Percentiles rank a stretch among this genome's conserved stretches.
These are phyloP conservation scores for Anhinga anhinga DNA, from an alignment of 2,113 vertebrate species.

Conservation along the genomic window DNA sequence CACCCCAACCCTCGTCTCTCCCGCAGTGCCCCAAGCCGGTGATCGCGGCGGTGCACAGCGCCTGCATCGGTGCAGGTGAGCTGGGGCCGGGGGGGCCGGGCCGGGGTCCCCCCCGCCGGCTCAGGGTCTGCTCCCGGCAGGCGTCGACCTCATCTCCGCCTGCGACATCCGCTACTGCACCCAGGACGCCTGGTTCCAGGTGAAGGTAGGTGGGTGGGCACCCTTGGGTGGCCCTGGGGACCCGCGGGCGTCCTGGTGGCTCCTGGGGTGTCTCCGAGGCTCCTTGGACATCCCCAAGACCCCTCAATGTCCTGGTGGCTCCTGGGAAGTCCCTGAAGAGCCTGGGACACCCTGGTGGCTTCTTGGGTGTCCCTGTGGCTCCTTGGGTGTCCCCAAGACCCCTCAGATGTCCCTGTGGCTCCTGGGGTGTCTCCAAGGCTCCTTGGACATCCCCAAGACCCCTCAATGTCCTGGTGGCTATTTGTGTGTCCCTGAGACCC, in stretches of 20 bases:
- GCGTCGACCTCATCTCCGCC: conserved; percentile 85
- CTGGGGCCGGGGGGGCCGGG: neutral
- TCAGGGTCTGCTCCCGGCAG: conserved; percentile 38
- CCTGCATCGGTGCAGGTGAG: conserved; percentile 86
- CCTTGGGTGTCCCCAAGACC: neutral
- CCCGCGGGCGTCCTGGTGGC: neutral
- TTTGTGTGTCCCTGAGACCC: too few species aligned
- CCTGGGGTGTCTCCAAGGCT: neutral
- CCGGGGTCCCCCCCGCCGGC: neutral
- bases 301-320: accelerated
- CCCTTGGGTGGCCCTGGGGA: too few species aligned
- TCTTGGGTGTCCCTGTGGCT: too few species aligned
- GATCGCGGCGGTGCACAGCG: conserved; percentile 83
- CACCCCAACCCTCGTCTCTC: neutral
- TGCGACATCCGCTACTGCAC: conserved; percentile 89
- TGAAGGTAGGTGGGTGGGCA: conserved; percentile 75
- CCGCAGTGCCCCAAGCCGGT: conserved; percentile 88
- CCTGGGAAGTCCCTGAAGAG: neutral
- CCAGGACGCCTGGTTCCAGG: conserved; percentile 88
- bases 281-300: neutral
- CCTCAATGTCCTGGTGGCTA: too few species aligned
- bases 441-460: too few species aligned
- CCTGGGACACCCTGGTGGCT: too few species aligned
- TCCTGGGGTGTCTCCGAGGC: too few species aligned
- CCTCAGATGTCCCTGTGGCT: neutral